Base-by-base conservation (phyloP, 2,113 vertebrate species). In the Choloepus hoffmanni region DNA sequence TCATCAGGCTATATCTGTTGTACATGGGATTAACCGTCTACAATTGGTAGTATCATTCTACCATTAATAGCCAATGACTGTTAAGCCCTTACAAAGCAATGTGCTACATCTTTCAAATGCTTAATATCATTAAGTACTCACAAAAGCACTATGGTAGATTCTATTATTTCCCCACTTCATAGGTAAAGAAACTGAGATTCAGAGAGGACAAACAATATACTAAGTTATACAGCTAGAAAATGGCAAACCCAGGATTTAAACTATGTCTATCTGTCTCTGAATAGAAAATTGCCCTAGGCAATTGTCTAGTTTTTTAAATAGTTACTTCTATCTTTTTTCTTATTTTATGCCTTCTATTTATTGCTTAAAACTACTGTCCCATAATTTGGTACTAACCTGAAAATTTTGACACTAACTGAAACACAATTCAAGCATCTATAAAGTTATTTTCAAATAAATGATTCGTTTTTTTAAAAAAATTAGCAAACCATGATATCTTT, bases 391-490 rank as follows among this genome's bases (percentile, higher is more conserved):
- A 7, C 7, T 72, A 85, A 90, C 40, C 12, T 53, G 14, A 89
- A 84, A 92, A 15, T 15, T 78, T 85, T 72, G 30, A 12, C 48
- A 15, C 21, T 77, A 65, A 89, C 3, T 85, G 11, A 43, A 88
- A 58, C 21, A 91, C 62, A 96, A n/a, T 53, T 67, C 18, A 82
- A 89, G 10, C 40, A 78, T 30, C 28, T 60, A 55, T 50, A 16
- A 88, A 95, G n/a, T 62, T 88, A 89, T 76, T 87, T 90, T 50
- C 43, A 85, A 90, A 43, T 65, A 65, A 88, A 28, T 33, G 3
- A 68, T 24, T 28, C 77, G 21, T 67, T 96, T 95, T 89, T 95
- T 93, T 82, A 72, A 74, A 92, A 45, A 10, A 86, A 63, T 19
- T 19, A 48, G 48, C 7, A 70, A 93, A 76, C 84, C 70, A 15